These are phyloP conservation scores for Brachyhypopomus occidentalis DNA, from an alignment of 2,113 vertebrate species.

Conservation along the genomic window DNA sequence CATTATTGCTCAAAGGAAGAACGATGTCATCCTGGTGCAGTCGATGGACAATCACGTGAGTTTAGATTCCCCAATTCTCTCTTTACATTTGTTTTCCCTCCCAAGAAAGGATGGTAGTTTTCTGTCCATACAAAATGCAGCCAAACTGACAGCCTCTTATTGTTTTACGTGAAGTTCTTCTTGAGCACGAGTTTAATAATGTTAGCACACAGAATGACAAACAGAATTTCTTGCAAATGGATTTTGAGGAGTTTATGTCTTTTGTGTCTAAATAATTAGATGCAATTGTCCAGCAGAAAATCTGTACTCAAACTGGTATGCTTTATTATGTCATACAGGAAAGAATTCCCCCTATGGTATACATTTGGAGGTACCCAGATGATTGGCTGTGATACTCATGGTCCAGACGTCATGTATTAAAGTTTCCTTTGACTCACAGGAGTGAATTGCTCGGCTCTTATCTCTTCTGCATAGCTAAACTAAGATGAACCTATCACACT, in stretches of 20 bases:
- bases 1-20: conserved; percentile 44
- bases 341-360: not conserved
- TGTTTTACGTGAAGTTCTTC: not conserved
- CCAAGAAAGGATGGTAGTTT: not conserved
- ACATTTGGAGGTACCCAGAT: not conserved
- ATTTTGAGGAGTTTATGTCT: not conserved
- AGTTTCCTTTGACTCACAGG: not conserved
- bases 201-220: not conserved
- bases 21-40: no score
- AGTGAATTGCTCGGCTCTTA: not conserved
- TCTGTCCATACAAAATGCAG: not conserved
- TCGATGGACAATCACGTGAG: no score
- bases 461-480: conserved; percentile 5
- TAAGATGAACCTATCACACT: not conserved
- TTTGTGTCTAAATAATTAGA: not conserved
- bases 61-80: not conserved
- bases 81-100: not conserved
- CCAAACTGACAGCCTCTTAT: not conserved
- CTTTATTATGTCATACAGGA: not conserved
- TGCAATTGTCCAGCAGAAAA: not conserved
- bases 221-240: not conserved
- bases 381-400: not conserved
- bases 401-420: not conserved
- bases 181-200: not conserved
- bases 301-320: no score